Evolutionary conservation across 2,113 vertebrate species (phyloP), one percentile per base, ranked within the genome.

Genomic region (Actenoides lindsayi): DNA sequence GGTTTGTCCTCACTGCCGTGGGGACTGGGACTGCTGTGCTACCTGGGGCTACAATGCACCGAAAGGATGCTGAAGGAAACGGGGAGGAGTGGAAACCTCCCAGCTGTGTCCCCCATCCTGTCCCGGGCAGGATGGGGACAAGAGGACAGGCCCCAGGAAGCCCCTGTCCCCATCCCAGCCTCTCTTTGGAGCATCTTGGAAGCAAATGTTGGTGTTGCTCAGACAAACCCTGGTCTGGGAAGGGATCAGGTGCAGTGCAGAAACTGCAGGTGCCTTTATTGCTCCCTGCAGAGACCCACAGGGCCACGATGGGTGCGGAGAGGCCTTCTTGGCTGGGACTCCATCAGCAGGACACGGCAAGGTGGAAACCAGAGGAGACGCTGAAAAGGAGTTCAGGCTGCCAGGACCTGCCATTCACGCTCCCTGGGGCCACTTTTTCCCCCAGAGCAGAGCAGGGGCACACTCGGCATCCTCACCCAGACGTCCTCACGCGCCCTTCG

Each of bases 271-370:
- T 35, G 25, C 33, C 2, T 44, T n/a, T 0, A 0, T 4, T 24
- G 83, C 30, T 64, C 71, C 27, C 67, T 11, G 5, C 42, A 68
- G 44, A 48, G 67, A 28, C 59, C 57, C 5, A 1, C 20, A 16
- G 71, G 35, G 14, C 39, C 41, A 24, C 1, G 1, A 25, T 0
- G 0, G 35, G 9, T 7, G 51, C 14, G 51, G 39, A n/a, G 31
- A 18, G 1, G 0, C 24, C 24, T n/a, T 64, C 77, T 42, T 3
- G 19, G 50, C 79, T 30, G 69, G 39, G 33, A 9, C 23, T 41
- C 50, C 59, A 30, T 23, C 88, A 53, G 78, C 18, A 1, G 68
- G 48, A 37, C 20, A 17, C 0, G 1, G 68, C 11, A 78, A 35
- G 27, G 24, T 35, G 33, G 42, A 11, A 83, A 64, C 8, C 15